A percentile compares a stretch with the other conserved stretches of the same genome.
phyloP scores from a whole-genome alignment of 2,888 invertebrate genomes.

The Ochlodes sylvanus region DNA sequence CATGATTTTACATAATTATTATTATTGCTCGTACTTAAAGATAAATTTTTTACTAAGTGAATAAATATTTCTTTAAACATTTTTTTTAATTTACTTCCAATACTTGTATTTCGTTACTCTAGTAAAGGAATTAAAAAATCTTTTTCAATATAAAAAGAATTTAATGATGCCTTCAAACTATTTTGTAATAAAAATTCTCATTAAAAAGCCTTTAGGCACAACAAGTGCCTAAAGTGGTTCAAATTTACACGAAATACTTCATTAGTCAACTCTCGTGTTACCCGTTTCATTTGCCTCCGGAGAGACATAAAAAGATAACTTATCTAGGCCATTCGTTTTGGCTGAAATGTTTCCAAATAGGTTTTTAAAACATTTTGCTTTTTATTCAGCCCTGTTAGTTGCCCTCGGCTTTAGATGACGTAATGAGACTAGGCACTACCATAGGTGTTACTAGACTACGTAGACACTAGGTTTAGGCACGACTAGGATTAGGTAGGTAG shows the following conservation, averaged over 20 bases:
- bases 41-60: too few species aligned
- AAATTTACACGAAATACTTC: conserved; percentile 10
- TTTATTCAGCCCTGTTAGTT: neutral
- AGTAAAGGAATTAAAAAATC: too few species aligned
- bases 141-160: neutral
- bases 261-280: neutral
- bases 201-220: neutral
- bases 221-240: neutral
- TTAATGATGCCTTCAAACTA: neutral
- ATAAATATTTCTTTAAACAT: too few species aligned
- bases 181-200: neutral
- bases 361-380: conserved; percentile 2
- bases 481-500: too few species aligned
- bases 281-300: conserved; percentile 16
- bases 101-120: too few species aligned
- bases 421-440: neutral
- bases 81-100: too few species aligned
- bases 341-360: conserved; percentile 1
- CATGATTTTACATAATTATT: too few species aligned
- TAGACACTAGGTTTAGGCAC: too few species aligned
- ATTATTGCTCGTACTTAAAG: too few species aligned
- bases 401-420: neutral
- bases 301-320: conserved; percentile 12
- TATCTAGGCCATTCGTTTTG: conserved; percentile 1
- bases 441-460: too few species aligned